Evolutionary conservation across 2,888 invertebrate species (phyloP).

Genomic region (Gandaritis pyraliata): DNA sequence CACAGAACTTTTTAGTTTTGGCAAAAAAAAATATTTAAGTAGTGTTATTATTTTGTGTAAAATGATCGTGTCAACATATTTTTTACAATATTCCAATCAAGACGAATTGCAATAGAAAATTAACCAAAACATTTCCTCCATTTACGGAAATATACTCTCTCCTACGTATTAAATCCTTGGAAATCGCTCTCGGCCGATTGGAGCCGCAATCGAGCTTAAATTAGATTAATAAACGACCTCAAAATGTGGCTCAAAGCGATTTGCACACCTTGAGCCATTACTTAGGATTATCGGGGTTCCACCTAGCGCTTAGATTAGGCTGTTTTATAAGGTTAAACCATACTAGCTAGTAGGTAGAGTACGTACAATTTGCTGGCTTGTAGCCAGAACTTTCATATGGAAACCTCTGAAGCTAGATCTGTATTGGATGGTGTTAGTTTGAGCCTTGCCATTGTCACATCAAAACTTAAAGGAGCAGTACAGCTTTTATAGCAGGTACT

Average conservation of each 20-base stretch:
- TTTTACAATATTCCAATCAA: no score
- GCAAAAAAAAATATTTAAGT: no score
- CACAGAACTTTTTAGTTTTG: no score
- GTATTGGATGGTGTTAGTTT: not conserved
- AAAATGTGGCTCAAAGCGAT: conserved; percentile 47
- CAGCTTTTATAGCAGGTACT: no score
- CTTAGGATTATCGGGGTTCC: conserved; percentile 30
- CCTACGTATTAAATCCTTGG: conserved; percentile 44
- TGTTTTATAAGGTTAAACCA: conserved; percentile 28
- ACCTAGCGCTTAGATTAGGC: conserved; percentile 27
- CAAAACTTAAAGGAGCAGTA: conserved; percentile 20
- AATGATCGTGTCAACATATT: no score
- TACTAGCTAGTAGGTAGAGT: conserved; percentile 16
- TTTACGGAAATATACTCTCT: no score
- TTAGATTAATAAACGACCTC: conserved; percentile 61
- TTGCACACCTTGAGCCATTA: conserved; percentile 43
- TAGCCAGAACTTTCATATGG: conserved; percentile 22
- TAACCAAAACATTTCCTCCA: not conserved
- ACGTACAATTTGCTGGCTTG: conserved; percentile 21
- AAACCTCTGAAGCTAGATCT: conserved; percentile 12
- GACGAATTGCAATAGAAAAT: no score
- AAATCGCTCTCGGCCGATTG: conserved; percentile 56
- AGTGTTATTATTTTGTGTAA: no score
- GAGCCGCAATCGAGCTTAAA: conserved; percentile 61
- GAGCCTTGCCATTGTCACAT: conserved; percentile 24